A percentile compares a stretch with the other conserved stretches of the same genome.
These are phyloP conservation scores for Dicerorhinus sumatrensis DNA, from an alignment of 2,113 vertebrate species.

Conservation along the genomic window DNA sequence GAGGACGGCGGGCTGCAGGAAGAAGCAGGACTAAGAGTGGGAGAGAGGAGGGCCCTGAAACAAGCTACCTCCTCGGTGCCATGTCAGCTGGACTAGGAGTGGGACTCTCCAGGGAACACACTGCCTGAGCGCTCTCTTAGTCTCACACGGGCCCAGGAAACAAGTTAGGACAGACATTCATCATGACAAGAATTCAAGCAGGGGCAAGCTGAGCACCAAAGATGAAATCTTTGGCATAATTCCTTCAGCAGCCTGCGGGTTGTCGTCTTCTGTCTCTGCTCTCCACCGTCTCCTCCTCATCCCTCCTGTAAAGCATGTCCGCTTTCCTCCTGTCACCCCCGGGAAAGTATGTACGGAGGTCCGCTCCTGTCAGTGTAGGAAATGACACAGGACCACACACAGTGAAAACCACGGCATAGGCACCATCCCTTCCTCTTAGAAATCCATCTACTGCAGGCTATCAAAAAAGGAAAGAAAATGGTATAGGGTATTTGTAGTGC, in stretches of 20 bases:
- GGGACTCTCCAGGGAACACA: not conserved
- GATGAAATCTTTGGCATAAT: not conserved
- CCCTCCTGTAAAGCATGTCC: not conserved
- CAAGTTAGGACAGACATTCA: not conserved
- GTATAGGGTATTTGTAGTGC: not conserved
- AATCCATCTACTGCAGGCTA: not conserved
- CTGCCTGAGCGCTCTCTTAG: not conserved
- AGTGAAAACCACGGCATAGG: not conserved
- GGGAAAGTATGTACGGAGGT: not conserved
- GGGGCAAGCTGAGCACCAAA: not conserved
- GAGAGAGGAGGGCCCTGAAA: not conserved
- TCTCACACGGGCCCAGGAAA: not conserved
- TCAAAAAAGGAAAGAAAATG: not conserved
- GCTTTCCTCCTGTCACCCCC: not conserved
- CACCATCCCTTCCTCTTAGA: not conserved
- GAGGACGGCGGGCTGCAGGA: not conserved
- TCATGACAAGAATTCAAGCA: not conserved
- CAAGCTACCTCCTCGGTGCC: not conserved
- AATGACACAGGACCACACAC: not conserved
- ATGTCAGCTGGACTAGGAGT: not conserved
- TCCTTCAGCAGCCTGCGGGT: not conserved
- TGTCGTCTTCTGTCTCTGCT: not conserved
- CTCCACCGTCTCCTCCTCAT: not conserved
- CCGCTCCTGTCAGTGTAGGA: not conserved
- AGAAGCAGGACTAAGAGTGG: not conserved